Percentiles rank a stretch among this genome's conserved stretches.
phyloP scores from a whole-genome alignment of 2,797 vertebrate species.

The Poeciliopsis paucimaculata region DNA sequence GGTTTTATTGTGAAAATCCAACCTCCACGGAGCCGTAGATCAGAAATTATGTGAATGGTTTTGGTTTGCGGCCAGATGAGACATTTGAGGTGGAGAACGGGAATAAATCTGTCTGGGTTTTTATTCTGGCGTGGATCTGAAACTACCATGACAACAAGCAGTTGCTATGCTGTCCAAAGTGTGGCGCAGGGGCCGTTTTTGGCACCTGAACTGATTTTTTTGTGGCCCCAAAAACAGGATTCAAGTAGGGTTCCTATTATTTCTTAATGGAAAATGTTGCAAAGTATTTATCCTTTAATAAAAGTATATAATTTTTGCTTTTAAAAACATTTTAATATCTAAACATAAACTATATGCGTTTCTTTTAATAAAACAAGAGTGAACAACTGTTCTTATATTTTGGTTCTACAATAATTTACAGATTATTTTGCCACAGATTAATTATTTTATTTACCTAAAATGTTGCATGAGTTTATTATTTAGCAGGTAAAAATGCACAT shows the following conservation, averaged over 20 bases:
- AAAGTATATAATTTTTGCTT: not conserved
- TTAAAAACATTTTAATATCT: not conserved
- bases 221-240: not conserved
- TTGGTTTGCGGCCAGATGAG: not conserved
- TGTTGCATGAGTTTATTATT: not conserved
- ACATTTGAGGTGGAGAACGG: not conserved
- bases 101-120: not conserved
- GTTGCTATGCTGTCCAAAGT: not conserved
- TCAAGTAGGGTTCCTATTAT: not conserved
- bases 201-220: too few relatives aligned
- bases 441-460: not conserved
- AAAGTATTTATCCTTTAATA: not conserved
- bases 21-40: not conserved
- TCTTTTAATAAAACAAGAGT: not conserved
- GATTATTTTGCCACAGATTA: not conserved
- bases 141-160: not conserved
- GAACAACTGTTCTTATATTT: not conserved
- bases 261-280: not conserved
- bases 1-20: slow-evolving; percentile 3
- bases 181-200: not conserved
- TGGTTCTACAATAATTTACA: not conserved
- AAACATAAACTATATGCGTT: not conserved
- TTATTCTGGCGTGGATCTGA: not conserved
- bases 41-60: not conserved
- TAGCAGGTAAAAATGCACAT: not conserved